A percentile compares a stretch with the other conserved stretches of the same genome.
Evolutionary conservation across 2,797 vertebrate genomes (phyloP).

Genomic region (Acanthurus leucopareius): DNA sequence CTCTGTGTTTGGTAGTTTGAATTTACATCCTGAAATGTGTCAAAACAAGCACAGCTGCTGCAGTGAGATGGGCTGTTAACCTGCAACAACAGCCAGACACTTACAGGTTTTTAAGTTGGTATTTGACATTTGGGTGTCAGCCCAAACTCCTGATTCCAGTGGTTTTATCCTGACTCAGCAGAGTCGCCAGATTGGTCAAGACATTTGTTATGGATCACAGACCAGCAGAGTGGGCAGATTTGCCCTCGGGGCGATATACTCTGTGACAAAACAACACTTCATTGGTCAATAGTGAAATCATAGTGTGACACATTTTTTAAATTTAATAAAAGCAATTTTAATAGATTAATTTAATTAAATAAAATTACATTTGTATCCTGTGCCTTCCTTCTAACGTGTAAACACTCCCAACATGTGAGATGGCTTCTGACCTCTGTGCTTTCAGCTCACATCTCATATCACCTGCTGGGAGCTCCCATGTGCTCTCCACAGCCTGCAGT

Average conservation of each 20-base stretch:
- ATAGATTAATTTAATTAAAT: background rate
- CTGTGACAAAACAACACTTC: conserved; percentile 16
- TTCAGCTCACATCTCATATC: too few relatives aligned
- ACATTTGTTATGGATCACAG: conserved; percentile 68
- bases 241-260: conserved; percentile 51
- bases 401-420: too few relatives aligned
- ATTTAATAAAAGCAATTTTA: background rate
- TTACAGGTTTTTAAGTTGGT: conserved; percentile 50
- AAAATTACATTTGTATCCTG: too few relatives aligned
- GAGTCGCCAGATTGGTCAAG: conserved; percentile 49
- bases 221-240: conserved; percentile 60
- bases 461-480: too few relatives aligned
- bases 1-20: conserved; percentile 6
- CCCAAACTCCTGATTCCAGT: conserved; percentile 52
- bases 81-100: conserved; percentile 36
- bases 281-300: conserved; percentile 17
- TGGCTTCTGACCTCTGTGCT: too few relatives aligned
- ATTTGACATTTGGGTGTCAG: conserved; percentile 73
- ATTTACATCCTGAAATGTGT: conserved; percentile 9
- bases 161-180: conserved; percentile 63
- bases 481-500: too few relatives aligned
- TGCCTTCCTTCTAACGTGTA: too few relatives aligned
- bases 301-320: background rate
- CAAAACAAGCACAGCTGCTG: conserved; percentile 33
- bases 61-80: conserved; percentile 48